A percentile compares a stretch with the other conserved stretches of the same genome.
These are phyloP conservation scores for Nemotelus nigrinus DNA, from an alignment of 2,888 invertebrate genomes.

Conservation along the genomic window DNA sequence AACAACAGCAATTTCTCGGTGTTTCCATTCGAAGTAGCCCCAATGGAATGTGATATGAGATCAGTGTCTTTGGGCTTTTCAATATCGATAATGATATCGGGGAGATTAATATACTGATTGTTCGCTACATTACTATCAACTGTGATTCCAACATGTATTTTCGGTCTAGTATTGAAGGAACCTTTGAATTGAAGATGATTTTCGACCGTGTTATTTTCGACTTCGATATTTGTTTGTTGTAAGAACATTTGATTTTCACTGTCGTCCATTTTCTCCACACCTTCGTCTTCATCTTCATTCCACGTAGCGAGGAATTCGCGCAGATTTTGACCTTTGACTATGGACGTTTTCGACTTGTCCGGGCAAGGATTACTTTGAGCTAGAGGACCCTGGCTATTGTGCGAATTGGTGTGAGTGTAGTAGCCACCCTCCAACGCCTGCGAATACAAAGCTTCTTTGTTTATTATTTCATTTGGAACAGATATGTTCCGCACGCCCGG, in stretches of 20 bases:
- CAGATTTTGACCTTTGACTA: conserved; percentile 59
- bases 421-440: not conserved
- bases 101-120: conserved; percentile 60
- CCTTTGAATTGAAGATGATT: conserved; percentile 53
- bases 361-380: not conserved
- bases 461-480: conserved; percentile 1
- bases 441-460: conserved; percentile 14
- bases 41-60: conserved; percentile 30
- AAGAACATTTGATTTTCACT: conserved; percentile 34
- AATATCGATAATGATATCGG: conserved; percentile 64
- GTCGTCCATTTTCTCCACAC: conserved; percentile 39
- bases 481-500: not conserved
- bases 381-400: conserved; percentile 14
- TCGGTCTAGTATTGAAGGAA: conserved; percentile 52
- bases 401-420: not conserved
- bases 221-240: conserved; percentile 32
- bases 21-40: conserved; percentile 21
- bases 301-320: conserved; percentile 63
- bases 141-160: conserved; percentile 56
- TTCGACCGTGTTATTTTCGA: conserved; percentile 46
- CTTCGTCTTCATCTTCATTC: conserved; percentile 64
- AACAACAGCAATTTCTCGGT: conserved; percentile 51
- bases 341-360: conserved; percentile 38
- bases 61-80: conserved; percentile 58
- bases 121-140: conserved; percentile 56